Evolutionary conservation across 2,888 invertebrate genomes (phyloP), one percentile per base, ranked within the genome.

Genomic region (Dryococelus australis): DNA sequence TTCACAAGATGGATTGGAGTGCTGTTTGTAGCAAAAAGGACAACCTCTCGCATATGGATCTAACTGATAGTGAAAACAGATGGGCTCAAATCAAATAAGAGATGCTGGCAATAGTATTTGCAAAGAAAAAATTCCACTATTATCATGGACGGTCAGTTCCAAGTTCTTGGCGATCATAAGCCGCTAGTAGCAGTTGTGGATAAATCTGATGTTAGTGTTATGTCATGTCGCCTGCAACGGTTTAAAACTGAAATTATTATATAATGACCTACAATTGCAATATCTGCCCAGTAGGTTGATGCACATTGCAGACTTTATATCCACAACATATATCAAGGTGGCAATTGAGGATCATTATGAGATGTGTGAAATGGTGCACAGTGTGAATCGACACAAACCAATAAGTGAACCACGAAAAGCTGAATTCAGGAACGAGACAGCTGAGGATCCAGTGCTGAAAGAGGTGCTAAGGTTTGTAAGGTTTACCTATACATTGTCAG

Each of bases 11-110:
- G 83, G 83, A 20, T n/a, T 83, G 9, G 83, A 35, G 5, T 83
- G 83, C 43, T 83, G 83, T 35, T 43, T 83, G 13, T 35, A 35
- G n/a, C 92, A 92, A 89, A 89, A 92, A 47, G 90, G 90, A 27
- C 89, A 91, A 86, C 91, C 91, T 12, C 89, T 91, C n/a, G 91
- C 90, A 13, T 92, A 91, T 89, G 92, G 91, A 13, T 0, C 86
- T 91, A 53, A 90, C 90, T 12, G 51, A 88, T 28, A 89, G 89
- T 12, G 90, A 91, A 89, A 47, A 85, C 27, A 89, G 87, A 20
- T 91, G 91, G 89, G 89, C 90, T 27, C 91, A 91, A 87, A 91
- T 92, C 81, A 90, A 91, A 86, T 90, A 87, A 88, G 88, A 90
- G 86, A 86, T 91, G 53, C 88, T 88, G 5, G 28, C 26, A 12